Evolutionary conservation across 2,113 vertebrate genomes (phyloP), one percentile per base, ranked within the genome.

Genomic region (Neotoma lepida): DNA sequence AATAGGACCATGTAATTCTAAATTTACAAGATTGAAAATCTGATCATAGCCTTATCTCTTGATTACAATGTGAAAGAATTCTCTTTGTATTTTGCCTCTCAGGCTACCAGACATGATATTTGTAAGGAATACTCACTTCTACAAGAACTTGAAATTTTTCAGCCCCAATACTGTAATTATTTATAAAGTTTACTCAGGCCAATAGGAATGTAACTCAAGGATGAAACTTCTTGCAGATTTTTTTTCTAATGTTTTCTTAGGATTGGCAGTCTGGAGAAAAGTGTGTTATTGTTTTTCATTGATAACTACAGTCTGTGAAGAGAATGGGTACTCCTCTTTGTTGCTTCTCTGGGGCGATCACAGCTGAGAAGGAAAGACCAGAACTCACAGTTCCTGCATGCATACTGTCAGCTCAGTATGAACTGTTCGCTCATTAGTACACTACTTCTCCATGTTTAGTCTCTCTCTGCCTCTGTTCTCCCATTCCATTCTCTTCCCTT

Each of bases 61-160:
- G 54, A 13, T 64, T 77, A 73, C 0, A 68, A 17, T 92, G 12
- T 68, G 28, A 56, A 10, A 49, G 84, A 93, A 90, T 51, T 49
- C 18, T 10, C n/a, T 66, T 96, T 91, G 22, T 1, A 9, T 24
- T 58, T 93, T 64, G 51, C 49, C 76, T 64, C 73, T 30, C 20
- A 68, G 44, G 44, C 33, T 78, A 8, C 33, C 17, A 81, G 28
- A 41, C 0, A 22, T 63, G 9, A 8, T 2, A 2, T 70, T 46
- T 86, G 18, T 80, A 76, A 84, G 49, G 4, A 89, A 39, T 41
- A 49, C 3, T 14, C 10, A 91, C 8, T 84, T 74, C 76, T 90
- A 22, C 46, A 89, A 93, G n/a, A 93, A 93, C 46, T 54, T 70
- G 2, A 70, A 90, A 85, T 66, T 92, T 93, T 73, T 93, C 86